These are phyloP conservation scores for Manis pentadactyla DNA, from an alignment of 2,797 vertebrate genomes.

Conservation along the genomic window DNA sequence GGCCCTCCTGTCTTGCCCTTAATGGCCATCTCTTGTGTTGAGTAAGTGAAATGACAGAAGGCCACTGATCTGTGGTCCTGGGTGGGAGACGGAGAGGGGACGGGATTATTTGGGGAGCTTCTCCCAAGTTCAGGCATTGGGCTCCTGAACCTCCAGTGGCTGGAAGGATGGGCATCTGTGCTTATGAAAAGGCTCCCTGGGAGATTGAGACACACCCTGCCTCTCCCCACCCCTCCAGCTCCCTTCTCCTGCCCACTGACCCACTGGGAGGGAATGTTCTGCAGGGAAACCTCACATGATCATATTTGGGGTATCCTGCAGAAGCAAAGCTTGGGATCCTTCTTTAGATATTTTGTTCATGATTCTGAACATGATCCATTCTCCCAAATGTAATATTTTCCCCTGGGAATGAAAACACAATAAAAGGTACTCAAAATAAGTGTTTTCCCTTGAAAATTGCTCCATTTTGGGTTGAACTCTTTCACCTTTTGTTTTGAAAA, in stretches of 20 bases:
- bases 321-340: background rate
- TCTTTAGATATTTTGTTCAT: background rate
- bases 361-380: background rate
- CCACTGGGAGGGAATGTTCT: background rate
- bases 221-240: too few species aligned
- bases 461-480: background rate
- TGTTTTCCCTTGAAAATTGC: background rate
- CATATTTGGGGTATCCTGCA: background rate
- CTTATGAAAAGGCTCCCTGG: background rate
- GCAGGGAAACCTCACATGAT: background rate
- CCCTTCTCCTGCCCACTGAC: background rate
- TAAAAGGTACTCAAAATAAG: background rate
- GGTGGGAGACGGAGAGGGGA: background rate
- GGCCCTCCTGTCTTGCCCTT: background rate
- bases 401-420: conserved; percentile 15
- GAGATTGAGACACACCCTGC: background rate
- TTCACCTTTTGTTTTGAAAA: conserved; percentile 49
- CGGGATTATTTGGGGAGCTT: background rate
- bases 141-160: background rate
- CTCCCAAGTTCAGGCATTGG: background rate
- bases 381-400: background rate
- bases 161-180: background rate
- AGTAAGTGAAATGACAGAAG: accelerated
- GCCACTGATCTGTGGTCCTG: background rate
- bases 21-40: too few species aligned